Percentiles rank a stretch among this genome's conserved stretches.
Conservation (phyloP, 2,888 invertebrate genomes). For the Lochmaea crataegi region DNA sequence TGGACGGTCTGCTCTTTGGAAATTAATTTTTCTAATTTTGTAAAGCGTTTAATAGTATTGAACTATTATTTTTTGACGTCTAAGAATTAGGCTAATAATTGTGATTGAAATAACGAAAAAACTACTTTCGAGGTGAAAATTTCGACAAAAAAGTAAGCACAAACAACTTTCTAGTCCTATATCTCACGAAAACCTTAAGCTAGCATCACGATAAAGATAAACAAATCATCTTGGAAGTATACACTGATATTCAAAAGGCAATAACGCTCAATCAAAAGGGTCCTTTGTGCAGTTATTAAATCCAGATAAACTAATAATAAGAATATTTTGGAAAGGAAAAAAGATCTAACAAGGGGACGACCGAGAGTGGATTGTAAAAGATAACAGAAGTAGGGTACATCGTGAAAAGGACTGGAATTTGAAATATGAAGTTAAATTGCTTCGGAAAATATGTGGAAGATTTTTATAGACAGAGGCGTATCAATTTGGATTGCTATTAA, state of each 20-base stretch:
- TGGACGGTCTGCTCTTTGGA: too few relatives aligned
- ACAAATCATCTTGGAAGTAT: not conserved
- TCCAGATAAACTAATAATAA: slow-evolving; percentile 51
- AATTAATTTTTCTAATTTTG: too few relatives aligned
- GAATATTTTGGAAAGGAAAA: slow-evolving; percentile 38
- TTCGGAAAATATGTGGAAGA: slow-evolving; percentile 43
- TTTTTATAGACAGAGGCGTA: not conserved
- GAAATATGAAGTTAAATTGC: slow-evolving; percentile 46
- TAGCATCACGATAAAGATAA: not conserved
- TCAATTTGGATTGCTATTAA: not conserved
- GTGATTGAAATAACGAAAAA: too few relatives aligned
- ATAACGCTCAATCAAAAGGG: slow-evolving; percentile 28
- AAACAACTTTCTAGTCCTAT: too few relatives aligned
- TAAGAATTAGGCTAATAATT: too few relatives aligned
- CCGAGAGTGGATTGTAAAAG: slow-evolving; percentile 48
- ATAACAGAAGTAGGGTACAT: slow-evolving; percentile 46
- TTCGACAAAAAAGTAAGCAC: too few relatives aligned
- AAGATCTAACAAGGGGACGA: slow-evolving; percentile 43
- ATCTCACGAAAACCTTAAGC: too few relatives aligned
- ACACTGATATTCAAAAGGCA: slow-evolving; percentile 7
- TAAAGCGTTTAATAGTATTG: too few relatives aligned
- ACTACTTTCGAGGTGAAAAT: too few relatives aligned
- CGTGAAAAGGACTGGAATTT: slow-evolving; percentile 45
- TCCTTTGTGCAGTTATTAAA: slow-evolving; percentile 48
- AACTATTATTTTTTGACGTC: too few relatives aligned